Percentiles rank a stretch among this genome's conserved stretches.
These are phyloP conservation scores for Drosophila pallidifrons DNA, from an alignment of 1,140 invertebrate genomes.

Conservation along the genomic window DNA sequence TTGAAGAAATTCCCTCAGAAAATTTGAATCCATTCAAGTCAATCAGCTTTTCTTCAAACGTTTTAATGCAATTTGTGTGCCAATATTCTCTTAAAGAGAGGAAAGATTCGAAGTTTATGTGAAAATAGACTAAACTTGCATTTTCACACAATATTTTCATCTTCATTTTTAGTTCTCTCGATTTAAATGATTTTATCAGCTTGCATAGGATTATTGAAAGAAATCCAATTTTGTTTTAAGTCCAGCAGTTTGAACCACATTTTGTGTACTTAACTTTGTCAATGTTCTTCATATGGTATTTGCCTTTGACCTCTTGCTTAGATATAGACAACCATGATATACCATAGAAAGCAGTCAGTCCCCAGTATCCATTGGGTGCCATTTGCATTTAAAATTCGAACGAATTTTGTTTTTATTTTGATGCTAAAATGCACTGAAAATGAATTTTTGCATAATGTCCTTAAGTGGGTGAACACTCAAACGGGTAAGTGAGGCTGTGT, in stretches of 20 bases:
- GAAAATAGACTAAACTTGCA: not conserved
- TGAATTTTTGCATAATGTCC: conserved; percentile 64
- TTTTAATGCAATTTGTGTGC: too few relatives aligned
- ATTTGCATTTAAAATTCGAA: conserved; percentile 77
- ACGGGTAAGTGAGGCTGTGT: conserved; percentile 9
- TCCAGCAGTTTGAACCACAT: conserved; percentile 55
- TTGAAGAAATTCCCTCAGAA: too few relatives aligned
- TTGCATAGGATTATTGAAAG: conserved; percentile 66
- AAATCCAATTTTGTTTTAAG: conserved; percentile 73
- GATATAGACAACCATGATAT: not conserved
- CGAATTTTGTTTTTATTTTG: conserved; percentile 41
- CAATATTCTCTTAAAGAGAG: not conserved
- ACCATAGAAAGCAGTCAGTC: not conserved
- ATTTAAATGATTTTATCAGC: conserved; percentile 46
- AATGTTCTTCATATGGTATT: not conserved
- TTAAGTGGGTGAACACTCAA: conserved; percentile 16
- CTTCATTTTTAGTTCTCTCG: not conserved
- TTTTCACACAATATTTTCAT: not conserved
- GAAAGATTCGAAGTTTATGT: not conserved
- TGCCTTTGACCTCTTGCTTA: not conserved
- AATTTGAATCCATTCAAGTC: too few relatives aligned
- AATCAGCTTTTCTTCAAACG: too few relatives aligned
- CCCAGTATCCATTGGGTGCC: conserved; percentile 39
- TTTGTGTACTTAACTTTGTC: conserved; percentile 50
- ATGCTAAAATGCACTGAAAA: conserved; percentile 64